A percentile compares a stretch with the other conserved stretches of the same genome.
These are phyloP conservation scores for Odontamblyopus rebecca DNA, from an alignment of 2,797 vertebrate genomes.

Conservation along the genomic window DNA sequence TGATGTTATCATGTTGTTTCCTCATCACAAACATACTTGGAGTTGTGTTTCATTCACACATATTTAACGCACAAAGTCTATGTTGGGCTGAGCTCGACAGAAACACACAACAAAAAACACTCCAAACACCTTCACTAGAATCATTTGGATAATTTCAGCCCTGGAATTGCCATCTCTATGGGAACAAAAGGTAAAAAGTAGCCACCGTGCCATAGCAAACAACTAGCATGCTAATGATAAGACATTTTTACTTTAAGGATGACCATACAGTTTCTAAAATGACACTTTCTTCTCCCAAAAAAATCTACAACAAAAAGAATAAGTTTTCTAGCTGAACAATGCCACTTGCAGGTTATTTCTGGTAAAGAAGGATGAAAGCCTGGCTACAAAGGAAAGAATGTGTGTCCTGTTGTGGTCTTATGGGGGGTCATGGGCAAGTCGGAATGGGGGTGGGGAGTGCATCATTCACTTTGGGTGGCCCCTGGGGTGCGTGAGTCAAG, in stretches of 20 bases:
- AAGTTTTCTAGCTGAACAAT: conserved; percentile 43
- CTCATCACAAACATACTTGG: too few species aligned
- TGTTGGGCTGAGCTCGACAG: too few species aligned
- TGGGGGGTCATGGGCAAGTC: conserved; percentile 60
- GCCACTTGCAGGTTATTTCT: conserved; percentile 66
- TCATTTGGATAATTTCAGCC: too few species aligned
- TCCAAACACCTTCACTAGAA: too few species aligned
- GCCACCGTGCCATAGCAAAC: too few species aligned
- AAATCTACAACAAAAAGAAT: conserved; percentile 46
- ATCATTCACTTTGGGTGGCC: conserved; percentile 69
- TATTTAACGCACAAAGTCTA: too few species aligned
- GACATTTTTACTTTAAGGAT: background rate
- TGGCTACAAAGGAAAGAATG: conserved; percentile 74
- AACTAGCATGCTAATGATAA: too few species aligned
- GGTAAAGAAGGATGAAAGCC: conserved; percentile 67
- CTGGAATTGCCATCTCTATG: too few species aligned
- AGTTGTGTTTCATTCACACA: too few species aligned
- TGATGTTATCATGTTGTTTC: too few species aligned
- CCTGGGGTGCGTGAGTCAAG: conserved; percentile 65
- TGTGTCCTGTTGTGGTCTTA: conserved; percentile 74
- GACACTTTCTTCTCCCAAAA: background rate
- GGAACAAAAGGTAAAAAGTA: too few species aligned
- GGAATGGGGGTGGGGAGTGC: conserved; percentile 66
- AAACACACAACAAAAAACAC: too few species aligned
- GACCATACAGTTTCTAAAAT: background rate